These are phyloP conservation scores for Drosophila sproati DNA, from an alignment of 1,140 invertebrate species.

Conservation along the genomic window DNA sequence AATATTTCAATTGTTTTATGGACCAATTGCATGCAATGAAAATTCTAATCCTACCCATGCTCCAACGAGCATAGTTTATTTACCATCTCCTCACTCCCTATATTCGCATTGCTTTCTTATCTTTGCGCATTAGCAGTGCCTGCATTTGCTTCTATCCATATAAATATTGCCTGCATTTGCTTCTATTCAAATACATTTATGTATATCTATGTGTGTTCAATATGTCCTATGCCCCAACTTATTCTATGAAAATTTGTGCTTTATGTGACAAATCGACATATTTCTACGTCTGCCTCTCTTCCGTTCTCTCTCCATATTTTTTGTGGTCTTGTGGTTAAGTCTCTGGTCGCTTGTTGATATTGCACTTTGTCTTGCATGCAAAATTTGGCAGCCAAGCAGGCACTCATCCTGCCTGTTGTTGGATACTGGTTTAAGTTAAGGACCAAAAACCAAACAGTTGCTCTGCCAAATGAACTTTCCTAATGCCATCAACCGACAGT, in stretches of 20 bases:
- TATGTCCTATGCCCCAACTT: slow-evolving; percentile 52
- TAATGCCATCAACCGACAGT: slow-evolving; percentile 46
- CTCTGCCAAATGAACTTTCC: slow-evolving; percentile 77
- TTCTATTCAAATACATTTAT: slow-evolving; percentile 5
- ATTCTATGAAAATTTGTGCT: slow-evolving; percentile 62
- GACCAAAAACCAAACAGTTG: slow-evolving; percentile 76
- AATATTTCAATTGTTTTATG: slow-evolving; percentile 78
- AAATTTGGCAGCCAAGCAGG: slow-evolving; percentile 53
- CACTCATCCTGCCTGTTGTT: slow-evolving; percentile 11
- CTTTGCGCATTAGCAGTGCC: slow-evolving; percentile 51
- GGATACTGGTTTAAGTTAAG: background rate
- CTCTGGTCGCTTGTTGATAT: slow-evolving; percentile 68
- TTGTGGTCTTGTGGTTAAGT: slow-evolving; percentile 24
- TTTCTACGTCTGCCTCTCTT: slow-evolving; percentile 14
- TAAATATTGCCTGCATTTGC: slow-evolving; percentile 19
- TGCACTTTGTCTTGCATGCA: slow-evolving; percentile 78
- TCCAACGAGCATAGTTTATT: slow-evolving; percentile 28
- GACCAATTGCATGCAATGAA: slow-evolving; percentile 74
- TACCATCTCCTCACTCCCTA: slow-evolving; percentile 35
- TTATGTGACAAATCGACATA: slow-evolving; percentile 75
- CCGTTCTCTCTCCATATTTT: background rate
- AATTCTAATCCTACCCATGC: slow-evolving; percentile 43
- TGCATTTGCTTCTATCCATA: slow-evolving; percentile 26
- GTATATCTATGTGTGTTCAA: slow-evolving; percentile 9
- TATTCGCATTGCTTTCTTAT: slow-evolving; percentile 65